Evolutionary conservation across 1,140 invertebrate species (phyloP).

Genomic region (Drosophila arawakana): DNA sequence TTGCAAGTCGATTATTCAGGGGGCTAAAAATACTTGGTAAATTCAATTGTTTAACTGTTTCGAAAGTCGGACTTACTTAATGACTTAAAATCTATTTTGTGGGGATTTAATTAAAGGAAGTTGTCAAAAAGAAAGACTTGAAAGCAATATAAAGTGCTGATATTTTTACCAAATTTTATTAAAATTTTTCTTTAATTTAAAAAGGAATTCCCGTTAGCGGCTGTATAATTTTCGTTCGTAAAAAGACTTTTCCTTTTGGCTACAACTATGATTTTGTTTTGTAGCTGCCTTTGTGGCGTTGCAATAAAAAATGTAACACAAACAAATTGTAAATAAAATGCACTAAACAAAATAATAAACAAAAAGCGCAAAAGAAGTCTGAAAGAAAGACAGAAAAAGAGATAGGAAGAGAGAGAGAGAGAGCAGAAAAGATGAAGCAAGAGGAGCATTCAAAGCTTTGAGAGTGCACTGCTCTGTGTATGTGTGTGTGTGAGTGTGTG

Average conservation of each 20-base stretch:
- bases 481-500: constrained; percentile 33
- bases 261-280: constrained; percentile 28
- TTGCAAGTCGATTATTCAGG: too few relatives aligned
- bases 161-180: too few relatives aligned
- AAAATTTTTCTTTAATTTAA: neutral
- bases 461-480: constrained; percentile 32
- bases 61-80: too few relatives aligned
- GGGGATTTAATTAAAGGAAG: too few relatives aligned
- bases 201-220: neutral
- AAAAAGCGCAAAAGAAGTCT: constrained; percentile 35
- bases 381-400: neutral
- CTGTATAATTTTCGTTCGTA: too few relatives aligned
- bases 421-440: constrained; percentile 7
- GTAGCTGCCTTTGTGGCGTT: constrained; percentile 31
- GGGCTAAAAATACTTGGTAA: too few relatives aligned
- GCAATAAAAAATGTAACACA: constrained; percentile 62
- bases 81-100: too few relatives aligned
- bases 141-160: too few relatives aligned
- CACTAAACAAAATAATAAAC: constrained; percentile 65
- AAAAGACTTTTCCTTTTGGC: constrained; percentile 1
- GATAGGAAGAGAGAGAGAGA: constrained; percentile 9
- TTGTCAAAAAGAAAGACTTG: too few relatives aligned
- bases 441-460: constrained; percentile 1
- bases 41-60: too few relatives aligned
- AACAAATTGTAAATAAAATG: constrained; percentile 72